These are phyloP conservation scores for Daboia siamensis DNA, from an alignment of 2,113 vertebrate species.

Conservation along the genomic window DNA sequence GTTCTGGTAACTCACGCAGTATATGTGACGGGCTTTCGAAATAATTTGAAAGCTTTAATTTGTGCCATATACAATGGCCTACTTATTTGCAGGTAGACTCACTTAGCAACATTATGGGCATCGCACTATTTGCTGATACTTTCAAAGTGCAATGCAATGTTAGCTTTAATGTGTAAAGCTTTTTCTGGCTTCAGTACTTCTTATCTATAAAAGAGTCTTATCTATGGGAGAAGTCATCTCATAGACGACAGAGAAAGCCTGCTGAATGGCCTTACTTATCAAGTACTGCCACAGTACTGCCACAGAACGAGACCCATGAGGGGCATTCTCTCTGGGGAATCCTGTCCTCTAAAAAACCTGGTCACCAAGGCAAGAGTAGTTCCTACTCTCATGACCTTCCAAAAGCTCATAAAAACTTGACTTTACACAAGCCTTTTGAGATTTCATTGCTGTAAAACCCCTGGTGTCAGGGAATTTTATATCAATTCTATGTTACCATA, in stretches of 20 bases:
- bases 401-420: background rate
- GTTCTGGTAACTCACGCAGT: background rate
- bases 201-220: background rate
- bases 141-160: background rate
- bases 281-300: background rate
- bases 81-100: background rate
- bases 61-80: background rate
- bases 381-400: background rate
- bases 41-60: background rate
- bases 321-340: background rate
- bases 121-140: background rate
- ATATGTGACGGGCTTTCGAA: background rate
- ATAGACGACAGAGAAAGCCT: background rate
- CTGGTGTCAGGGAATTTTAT: background rate
- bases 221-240: background rate
- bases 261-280: background rate
- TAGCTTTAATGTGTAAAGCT: background rate
- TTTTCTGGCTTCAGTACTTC: background rate
- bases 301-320: background rate
- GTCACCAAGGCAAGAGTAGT: background rate
- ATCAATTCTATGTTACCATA: background rate
- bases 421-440: background rate
- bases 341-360: background rate
- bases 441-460: background rate
- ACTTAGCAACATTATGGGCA: background rate